phyloP scores from a whole-genome alignment of 1,140 invertebrate genomes.

The Dolichoris vasculosae region DNA sequence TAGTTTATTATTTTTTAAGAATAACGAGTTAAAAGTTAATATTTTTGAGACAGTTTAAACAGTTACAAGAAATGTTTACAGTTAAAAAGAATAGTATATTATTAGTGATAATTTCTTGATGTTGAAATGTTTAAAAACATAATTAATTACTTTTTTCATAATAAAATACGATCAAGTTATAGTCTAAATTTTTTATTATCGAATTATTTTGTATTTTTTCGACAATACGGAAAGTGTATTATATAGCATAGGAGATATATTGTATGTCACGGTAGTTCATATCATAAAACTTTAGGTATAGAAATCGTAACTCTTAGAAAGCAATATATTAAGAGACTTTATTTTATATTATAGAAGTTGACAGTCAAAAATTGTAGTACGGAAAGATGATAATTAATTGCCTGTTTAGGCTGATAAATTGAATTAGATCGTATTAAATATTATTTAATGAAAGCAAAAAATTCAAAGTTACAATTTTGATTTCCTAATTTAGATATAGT shows the following conservation, averaged over 20 bases:
- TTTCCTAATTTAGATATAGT: too few relatives aligned
- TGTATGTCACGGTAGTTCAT: neutral
- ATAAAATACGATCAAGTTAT: neutral
- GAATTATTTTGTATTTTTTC: neutral
- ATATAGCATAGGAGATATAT: neutral
- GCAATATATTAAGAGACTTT: constrained; percentile 12
- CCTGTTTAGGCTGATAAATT: neutral
- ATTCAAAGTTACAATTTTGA: too few relatives aligned
- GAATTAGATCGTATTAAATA: neutral
- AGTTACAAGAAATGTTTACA: too few relatives aligned
- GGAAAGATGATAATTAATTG: neutral
- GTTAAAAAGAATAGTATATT: too few relatives aligned
- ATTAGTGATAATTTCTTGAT: too few relatives aligned
- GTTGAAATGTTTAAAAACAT: too few relatives aligned
- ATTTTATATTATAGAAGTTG: neutral
- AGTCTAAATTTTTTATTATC: neutral
- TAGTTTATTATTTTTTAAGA: too few relatives aligned
- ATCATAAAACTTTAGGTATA: constrained; percentile 12
- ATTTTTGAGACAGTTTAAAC: too few relatives aligned
- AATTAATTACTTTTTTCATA: neutral
- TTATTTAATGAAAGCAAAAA: neutral
- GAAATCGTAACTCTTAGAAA: neutral
- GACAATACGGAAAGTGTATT: neutral
- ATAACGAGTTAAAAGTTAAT: too few relatives aligned
- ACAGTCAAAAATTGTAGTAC: neutral